Conservation (phyloP, 2,113 vertebrate genomes). For the Tinamus guttatus region DNA sequence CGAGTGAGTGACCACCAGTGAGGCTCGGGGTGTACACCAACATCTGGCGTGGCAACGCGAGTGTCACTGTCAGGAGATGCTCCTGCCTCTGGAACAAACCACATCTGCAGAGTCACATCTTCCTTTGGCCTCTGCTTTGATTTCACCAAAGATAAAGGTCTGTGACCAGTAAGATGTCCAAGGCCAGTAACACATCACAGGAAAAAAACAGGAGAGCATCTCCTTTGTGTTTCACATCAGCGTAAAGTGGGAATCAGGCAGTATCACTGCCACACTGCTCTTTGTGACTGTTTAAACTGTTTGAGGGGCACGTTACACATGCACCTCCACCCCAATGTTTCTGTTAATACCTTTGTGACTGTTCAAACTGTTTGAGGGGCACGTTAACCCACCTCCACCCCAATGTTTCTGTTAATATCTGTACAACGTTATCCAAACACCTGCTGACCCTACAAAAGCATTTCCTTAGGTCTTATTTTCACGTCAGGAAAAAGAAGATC, state of each 20-base stretch:
- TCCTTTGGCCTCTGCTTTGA: not conserved
- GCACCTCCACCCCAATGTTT: no score
- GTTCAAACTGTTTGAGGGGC: not conserved
- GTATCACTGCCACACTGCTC: not conserved
- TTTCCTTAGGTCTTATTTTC: not conserved
- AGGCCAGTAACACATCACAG: rapidly evolving
- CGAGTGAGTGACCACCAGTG: rapidly evolving
- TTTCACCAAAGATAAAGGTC: not conserved
- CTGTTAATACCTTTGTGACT: not conserved
- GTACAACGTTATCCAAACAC: not conserved
- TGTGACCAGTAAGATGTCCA: not conserved
- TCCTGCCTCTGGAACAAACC: not conserved
- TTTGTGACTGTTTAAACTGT: not conserved
- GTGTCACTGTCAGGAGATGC: not conserved
- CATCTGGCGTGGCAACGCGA: not conserved
- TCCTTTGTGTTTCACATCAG: not conserved
- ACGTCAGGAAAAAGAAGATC: not conserved
- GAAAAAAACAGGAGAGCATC: not conserved
- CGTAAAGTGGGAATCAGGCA: not conserved
- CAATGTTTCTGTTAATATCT: not conserved
- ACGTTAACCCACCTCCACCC: not conserved
- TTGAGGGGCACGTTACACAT: not conserved
- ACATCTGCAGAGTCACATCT: not conserved
- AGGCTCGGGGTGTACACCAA: not conserved
- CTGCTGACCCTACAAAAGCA: not conserved